Conservation (phyloP, 2,113 vertebrate species). For the Tenrec ecaudatus region DNA sequence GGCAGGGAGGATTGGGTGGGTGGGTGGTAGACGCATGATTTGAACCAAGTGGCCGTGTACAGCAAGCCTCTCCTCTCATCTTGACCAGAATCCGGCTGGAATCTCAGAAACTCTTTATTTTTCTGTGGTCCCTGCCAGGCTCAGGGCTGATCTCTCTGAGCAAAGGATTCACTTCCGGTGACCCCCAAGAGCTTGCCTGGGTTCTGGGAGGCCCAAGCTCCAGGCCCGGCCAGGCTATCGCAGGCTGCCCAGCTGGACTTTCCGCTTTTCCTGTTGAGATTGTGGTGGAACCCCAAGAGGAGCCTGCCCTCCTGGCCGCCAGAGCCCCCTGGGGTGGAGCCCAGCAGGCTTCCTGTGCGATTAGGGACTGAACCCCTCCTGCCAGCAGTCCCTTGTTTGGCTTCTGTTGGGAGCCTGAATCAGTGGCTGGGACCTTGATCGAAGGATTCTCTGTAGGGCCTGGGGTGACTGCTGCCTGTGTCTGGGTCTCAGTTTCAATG, state of each 20-base stretch:
- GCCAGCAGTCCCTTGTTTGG: background rate
- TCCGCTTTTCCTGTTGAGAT: constrained; percentile 32
- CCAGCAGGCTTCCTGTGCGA: constrained; percentile 40
- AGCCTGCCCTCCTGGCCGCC: background rate
- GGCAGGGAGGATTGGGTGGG: background rate
- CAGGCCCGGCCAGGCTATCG: fast-evolving
- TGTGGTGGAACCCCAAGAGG: background rate
- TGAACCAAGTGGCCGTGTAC: background rate
- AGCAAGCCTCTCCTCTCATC: background rate
- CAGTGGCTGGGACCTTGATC: background rate
- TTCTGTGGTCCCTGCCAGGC: too few species aligned
- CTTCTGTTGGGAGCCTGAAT: background rate
- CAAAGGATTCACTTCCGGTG: background rate
- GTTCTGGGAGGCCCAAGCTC: background rate
- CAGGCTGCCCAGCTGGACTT: background rate
- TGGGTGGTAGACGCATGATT: too few species aligned
- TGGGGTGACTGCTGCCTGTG: background rate
- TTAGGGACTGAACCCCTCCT: background rate
- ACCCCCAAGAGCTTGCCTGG: background rate
- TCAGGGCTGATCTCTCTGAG: background rate
- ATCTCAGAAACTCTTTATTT: background rate
- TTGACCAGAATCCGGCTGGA: background rate
- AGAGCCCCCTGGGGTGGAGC: background rate
- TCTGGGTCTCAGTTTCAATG: background rate
- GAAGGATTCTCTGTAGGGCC: background rate